Percentiles rank a stretch among this genome's conserved stretches.
Evolutionary conservation across 2,113 vertebrate species (phyloP).

Genomic region (Glaucomys volans): DNA sequence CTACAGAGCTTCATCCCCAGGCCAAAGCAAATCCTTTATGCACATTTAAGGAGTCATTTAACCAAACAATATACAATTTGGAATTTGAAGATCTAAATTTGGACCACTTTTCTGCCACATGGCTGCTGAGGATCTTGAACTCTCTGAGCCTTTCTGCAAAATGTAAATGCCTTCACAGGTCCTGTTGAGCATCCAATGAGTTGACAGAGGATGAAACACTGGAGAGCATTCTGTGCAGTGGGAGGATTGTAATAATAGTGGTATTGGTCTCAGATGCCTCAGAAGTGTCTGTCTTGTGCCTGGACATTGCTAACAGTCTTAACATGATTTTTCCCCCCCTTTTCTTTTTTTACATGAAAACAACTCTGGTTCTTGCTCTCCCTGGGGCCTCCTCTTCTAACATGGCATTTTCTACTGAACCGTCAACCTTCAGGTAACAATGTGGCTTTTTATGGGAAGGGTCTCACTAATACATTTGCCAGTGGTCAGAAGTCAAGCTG

Average conservation of each 20-base stretch:
- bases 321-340: fast-evolving
- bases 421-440: neutral
- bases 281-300: neutral
- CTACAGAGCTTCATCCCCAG: neutral
- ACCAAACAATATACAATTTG: fast-evolving
- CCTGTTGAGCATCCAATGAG: neutral
- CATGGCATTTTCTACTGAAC: neutral
- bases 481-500: neutral
- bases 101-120: neutral
- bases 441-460: neutral
- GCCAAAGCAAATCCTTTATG: neutral
- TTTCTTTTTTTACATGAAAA: neutral
- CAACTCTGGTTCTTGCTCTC: neutral
- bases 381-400: neutral
- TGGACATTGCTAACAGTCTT: neutral
- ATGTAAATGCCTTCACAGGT: too few species aligned
- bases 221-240: neutral
- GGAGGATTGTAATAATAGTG: fast-evolving
- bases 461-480: neutral
- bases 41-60: neutral
- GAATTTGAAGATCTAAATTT: neutral
- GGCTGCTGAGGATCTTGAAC: neutral
- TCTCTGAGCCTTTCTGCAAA: neutral
- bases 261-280: fast-evolving
- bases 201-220: fast-evolving